Base-by-base conservation (phyloP, 2,888 invertebrate genomes). In the Sesia apiformis region DNA sequence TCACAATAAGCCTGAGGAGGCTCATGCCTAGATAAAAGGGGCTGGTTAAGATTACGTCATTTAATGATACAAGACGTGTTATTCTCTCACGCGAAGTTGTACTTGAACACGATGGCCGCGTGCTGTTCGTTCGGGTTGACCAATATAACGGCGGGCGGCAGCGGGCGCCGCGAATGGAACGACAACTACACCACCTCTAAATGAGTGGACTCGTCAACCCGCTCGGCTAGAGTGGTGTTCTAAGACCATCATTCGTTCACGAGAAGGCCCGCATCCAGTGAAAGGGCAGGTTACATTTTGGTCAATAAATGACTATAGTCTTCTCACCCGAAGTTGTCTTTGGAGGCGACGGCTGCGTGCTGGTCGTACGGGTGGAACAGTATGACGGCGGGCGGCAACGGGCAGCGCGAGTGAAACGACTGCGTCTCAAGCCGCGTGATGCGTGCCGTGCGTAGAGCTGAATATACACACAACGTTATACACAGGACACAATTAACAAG, bases 51-150 rank as follows among this genome's bases (percentile, higher is more conserved):
- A 23, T 23, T 23, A 23, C 23, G 23, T 23, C 23, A 23, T 23
- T 23, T 23, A 23, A 23, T 23, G 23, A 1, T 23, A 23, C 23
- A 23, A 23, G 23, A 23, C 23, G 23, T 23, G 23, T 23, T 23
- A 7, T 42, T 7, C 3, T 42, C 74, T 67, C 72, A 94, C 94
- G 94, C 93, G 72, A 96, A 95, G 74, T 93, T 93, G 74, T 97
- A 96, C 76, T 93, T 94, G 70, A 95, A 95, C 49, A 97, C 96
- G 53, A 97, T 95, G 42, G 96, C 96, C 57, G 97, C 91, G 77
- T 96, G 95, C 62, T 95, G 93, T 76, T 97, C 97, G 80, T 95
- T 98, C 0, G 98, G 97, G 86, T 98, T 95, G 79, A 98, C 95
- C 64, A 93, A 92, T 46, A 98, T 90, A 41, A 95, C 92, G 61